These are phyloP conservation scores for Xerus inauris DNA, from an alignment of 2,113 vertebrate genomes.

Conservation along the genomic window DNA sequence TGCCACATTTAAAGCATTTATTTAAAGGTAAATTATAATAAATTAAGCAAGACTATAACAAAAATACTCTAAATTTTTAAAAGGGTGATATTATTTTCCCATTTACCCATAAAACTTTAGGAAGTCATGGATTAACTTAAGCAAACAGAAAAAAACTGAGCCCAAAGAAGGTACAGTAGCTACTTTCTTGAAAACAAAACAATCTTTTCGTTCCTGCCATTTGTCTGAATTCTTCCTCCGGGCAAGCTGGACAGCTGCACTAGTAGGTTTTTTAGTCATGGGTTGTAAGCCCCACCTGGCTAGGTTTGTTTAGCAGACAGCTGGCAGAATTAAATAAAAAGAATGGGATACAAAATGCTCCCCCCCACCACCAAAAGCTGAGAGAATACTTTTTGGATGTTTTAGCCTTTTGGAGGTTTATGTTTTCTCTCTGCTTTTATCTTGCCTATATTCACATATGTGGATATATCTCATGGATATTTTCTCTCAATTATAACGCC, in stretches of 20 bases:
- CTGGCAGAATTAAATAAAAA: slow-evolving; percentile 93
- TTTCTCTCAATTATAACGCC: slow-evolving; percentile 60
- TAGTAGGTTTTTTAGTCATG: slow-evolving; percentile 92
- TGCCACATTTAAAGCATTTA: slow-evolving; percentile 75
- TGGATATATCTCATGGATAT: slow-evolving; percentile 65
- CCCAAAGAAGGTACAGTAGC: slow-evolving; percentile 87
- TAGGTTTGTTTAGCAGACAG: slow-evolving; percentile 93
- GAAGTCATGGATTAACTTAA: slow-evolving; percentile 84
- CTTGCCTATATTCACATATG: background rate
- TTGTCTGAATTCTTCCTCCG: slow-evolving; percentile 92
- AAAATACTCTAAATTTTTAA: slow-evolving; percentile 67
- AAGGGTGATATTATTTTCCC: slow-evolving; percentile 65
- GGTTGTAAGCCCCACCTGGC: slow-evolving; percentile 93
- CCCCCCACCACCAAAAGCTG: slow-evolving; percentile 75
- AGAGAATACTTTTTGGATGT: slow-evolving; percentile 88
- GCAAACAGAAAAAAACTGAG: slow-evolving; percentile 76
- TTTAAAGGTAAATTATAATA: background rate
- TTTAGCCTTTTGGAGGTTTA: slow-evolving; percentile 84
- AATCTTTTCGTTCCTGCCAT: slow-evolving; percentile 89
- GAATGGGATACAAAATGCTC: slow-evolving; percentile 88
- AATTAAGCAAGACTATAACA: slow-evolving; percentile 69
- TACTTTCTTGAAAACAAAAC: slow-evolving; percentile 91
- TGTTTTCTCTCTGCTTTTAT: slow-evolving; percentile 32
- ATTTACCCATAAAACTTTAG: slow-evolving; percentile 81
- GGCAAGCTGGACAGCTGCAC: slow-evolving; percentile 93